These are phyloP conservation scores for Hypsibius dujardini DNA, from an alignment of 1,140 invertebrate species.

Conservation along the genomic window DNA sequence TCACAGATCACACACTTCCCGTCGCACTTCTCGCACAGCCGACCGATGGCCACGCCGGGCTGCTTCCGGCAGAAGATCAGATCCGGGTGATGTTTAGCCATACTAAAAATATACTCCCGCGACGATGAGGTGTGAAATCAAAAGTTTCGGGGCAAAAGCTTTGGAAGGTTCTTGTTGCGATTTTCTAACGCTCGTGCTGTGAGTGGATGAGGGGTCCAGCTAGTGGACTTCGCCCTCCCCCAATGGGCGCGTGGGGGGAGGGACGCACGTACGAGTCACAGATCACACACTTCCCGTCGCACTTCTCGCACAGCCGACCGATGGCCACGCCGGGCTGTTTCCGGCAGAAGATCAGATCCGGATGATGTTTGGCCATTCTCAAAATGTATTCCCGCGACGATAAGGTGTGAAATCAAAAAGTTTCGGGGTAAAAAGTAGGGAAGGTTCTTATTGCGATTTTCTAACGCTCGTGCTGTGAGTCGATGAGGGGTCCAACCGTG, in stretches of 20 bases:
- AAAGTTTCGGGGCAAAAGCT: too few relatives aligned
- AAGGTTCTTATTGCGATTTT: too few relatives aligned
- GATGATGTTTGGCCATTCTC: slow-evolving; percentile 99
- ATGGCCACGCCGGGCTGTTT: slow-evolving; percentile 96
- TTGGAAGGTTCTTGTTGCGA: too few relatives aligned
- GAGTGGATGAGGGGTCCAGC: too few relatives aligned
- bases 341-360: slow-evolving; percentile 96
- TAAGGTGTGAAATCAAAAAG: too few relatives aligned
- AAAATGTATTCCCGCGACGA: too few relatives aligned
- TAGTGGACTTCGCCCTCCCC: slow-evolving; percentile 99
- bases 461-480: too few relatives aligned
- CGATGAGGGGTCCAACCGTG: too few relatives aligned
- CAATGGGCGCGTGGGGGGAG: slow-evolving; percentile 89
- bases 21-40: slow-evolving; percentile 96
- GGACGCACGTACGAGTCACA: slow-evolving; percentile 98
- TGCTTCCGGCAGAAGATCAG: slow-evolving; percentile 97
- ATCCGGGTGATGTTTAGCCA: slow-evolving; percentile 99
- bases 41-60: slow-evolving; percentile 88
- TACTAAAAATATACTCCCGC: too few relatives aligned
- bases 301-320: slow-evolving; percentile 92
- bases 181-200: too few relatives aligned
- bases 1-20: slow-evolving; percentile 99
- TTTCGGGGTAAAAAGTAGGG: too few relatives aligned
- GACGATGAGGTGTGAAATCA: too few relatives aligned
- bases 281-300: slow-evolving; percentile 98